Base-by-base conservation (phyloP, 35 echinoderm and acorn worm species). In the Diadema setosum region DNA sequence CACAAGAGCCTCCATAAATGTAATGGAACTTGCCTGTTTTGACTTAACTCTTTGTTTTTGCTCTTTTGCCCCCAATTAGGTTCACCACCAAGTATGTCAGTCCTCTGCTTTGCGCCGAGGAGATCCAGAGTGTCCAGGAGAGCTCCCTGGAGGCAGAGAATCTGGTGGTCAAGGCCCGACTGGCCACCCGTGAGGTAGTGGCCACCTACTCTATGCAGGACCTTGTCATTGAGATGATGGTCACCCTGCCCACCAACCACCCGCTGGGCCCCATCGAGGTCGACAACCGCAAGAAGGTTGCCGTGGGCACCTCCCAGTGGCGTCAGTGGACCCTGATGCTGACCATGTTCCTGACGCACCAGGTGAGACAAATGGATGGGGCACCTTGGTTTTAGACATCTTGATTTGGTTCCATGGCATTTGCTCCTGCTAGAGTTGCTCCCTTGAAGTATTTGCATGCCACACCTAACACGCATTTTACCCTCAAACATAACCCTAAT, bases 291-390 rank as follows among this genome's bases (percentile, higher is more conserved):
- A 86, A 91, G 65, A 88, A 91, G 31, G 85, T 98, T 4, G 96
- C 92, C 0, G 92, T 98, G 3, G 74, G 81, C 5, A 60, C 92
- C 23, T 90, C 96, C 4, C 96, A 98, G 86, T 98, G 96, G 96
- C 65, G 95, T 33, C 91, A 98, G 81, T 98, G 96, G 96, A 98
- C 90, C 81, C 42, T 98, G 18, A 93, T 94, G 81, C 75, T 98
- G 57, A 94, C 96, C 20, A 98, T 89, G 9, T 98, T 91, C 58
- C 73, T 98, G 9, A 90, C 83, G 2, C 89, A 98, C 67, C 96
- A 98, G 92, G 96, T 98, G 83, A 8, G 82, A 42, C 16, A 41
- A 35, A 60, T 18, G 4, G 17, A 17, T 60, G 21, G 57, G 5
- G n/a, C n/a, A n/a, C n/a, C n/a, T n/a, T n/a, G n/a, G n/a, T n/a